Base-by-base conservation (phyloP, 2,113 vertebrate species). In the Channa maculata region DNA sequence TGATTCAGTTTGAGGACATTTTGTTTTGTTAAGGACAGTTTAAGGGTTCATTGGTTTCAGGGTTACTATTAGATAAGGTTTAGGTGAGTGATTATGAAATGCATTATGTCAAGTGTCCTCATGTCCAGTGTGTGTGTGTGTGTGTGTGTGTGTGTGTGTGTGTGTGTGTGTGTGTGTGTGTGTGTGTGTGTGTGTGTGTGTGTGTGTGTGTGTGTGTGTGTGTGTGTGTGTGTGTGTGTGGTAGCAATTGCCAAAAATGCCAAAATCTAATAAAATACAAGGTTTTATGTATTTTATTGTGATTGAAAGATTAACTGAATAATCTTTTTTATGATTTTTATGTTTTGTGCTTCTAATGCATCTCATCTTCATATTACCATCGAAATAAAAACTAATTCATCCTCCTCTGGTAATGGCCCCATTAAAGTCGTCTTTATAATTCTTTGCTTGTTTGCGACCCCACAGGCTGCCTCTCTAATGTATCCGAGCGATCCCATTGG, bases 251-350 rank as follows among this genome's bases (percentile, higher is more conserved):
- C 34, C 55, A 15, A 8, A 77, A 68, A 73, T 60, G 37, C 6
- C 2, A 2, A 58, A 53, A 52, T 66, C 43, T 10, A 70, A 53
- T 66, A 33, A 33, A 5, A 37, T 45, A 5, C 12, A 1, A 5
- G 9, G 14, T 6, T 65, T 70, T 41, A 52, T 34, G 11, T 15
- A 8, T 79, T 68, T 50, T 54, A 4, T 8, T 65, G 15, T 65
- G 63, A 79, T 36, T 36, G 41, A 55, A 48, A 46, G 68, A 74
- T 74, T 66, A 73, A 37, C 51, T 37, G 37, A 59, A 58, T 63
- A 74, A 80, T 55, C 59, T 4, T 0, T 61, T 24, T n/a, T 51
- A 6, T 65, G 69, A 39, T 48, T 12, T 60, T 39, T 8, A 37
- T n/a, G 6, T 24, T 24, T 24, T 50, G 41, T 38, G 1, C 52